phyloP scores from a whole-genome alignment of 2,888 invertebrate genomes.

The Cryptus viduatorius region DNA sequence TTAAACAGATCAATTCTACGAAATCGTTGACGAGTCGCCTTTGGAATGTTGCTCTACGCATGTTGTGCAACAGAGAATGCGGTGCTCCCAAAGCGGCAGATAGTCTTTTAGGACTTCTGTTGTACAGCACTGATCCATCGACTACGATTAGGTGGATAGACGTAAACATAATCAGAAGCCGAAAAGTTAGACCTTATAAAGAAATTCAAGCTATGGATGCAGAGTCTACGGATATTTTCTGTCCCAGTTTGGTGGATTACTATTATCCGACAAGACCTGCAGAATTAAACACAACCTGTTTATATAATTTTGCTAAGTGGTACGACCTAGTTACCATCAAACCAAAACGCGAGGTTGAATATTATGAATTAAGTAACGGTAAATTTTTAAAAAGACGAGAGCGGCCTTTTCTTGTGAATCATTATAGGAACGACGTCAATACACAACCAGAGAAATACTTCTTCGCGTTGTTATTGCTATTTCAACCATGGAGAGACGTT shows the following conservation, averaged over 20 bases:
- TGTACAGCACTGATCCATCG: too few species aligned
- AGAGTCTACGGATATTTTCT: too few species aligned
- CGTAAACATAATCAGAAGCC: too few species aligned
- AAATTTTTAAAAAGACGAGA: slow-evolving; percentile 70
- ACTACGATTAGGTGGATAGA: too few species aligned
- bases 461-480: slow-evolving; percentile 72
- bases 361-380: slow-evolving; percentile 49
- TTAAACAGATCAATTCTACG: slow-evolving; percentile 73
- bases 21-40: slow-evolving; percentile 74
- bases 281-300: slow-evolving; percentile 69
- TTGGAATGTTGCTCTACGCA: slow-evolving; percentile 76
- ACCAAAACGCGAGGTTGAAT: slow-evolving; percentile 56
- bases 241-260: too few species aligned
- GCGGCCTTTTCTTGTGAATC: slow-evolving; percentile 53
- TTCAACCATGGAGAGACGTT: slow-evolving; percentile 72
- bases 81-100: slow-evolving; percentile 68
- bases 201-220: too few species aligned
- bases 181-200: too few species aligned
- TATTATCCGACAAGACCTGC: slow-evolving; percentile 75
- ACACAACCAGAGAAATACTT: slow-evolving; percentile 75
- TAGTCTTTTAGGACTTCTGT: slow-evolving; percentile 69
- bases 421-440: slow-evolving; percentile 69
- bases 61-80: slow-evolving; percentile 71
- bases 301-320: slow-evolving; percentile 72
- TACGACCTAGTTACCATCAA: slow-evolving; percentile 63